Evolutionary conservation across 2,113 vertebrate species (phyloP), one percentile per base, ranked within the genome.

Genomic region (Hyla sarda): DNA sequence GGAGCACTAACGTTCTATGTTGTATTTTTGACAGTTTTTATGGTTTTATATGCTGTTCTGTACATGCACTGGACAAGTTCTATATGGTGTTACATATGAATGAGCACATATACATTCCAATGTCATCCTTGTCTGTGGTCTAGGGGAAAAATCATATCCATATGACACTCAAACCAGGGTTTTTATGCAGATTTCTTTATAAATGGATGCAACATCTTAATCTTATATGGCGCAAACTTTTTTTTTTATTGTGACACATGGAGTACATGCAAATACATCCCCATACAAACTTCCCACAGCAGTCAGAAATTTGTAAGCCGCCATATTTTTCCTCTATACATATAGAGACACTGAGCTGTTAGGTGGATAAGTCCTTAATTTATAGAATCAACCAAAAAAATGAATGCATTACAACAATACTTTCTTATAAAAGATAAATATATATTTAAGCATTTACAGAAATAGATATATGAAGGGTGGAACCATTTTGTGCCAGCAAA

Each of bases 401-500:
- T 13, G 17, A 72, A 23, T 41, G 41, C 41, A 54, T 77, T 23
- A 41, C n/a, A 17, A 45, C 21, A 77, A 34, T 56, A 28, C 21
- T 54, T 47, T 28, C 41, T 28, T 76, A 34, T 67, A 84, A 62
- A 65, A 83, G 54, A 74, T 83, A 83, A 73, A 83, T 83, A 83
- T 47, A 84, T 47, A 84, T 77, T 52, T 84, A 48, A 75, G 34
- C 34, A 77, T 77, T 14, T 77, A 77, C 21, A 60, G 41, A 84
- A 67, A 75, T 25, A 84, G 58, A 45, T 50, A 84, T 12, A 37
- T 65, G 17, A 65, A 84, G 28, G 60, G 76, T 32, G n/a, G 7
- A 73, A 80, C n/a, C 62, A 86, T 86, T 25, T 47, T 47, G 41
- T 52, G 84, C 76, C 84, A 86, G 50, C 62, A 86, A 81, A 86